Evolutionary conservation across 2,797 vertebrate genomes (phyloP).

Genomic region (Protonibea diacanthus): DNA sequence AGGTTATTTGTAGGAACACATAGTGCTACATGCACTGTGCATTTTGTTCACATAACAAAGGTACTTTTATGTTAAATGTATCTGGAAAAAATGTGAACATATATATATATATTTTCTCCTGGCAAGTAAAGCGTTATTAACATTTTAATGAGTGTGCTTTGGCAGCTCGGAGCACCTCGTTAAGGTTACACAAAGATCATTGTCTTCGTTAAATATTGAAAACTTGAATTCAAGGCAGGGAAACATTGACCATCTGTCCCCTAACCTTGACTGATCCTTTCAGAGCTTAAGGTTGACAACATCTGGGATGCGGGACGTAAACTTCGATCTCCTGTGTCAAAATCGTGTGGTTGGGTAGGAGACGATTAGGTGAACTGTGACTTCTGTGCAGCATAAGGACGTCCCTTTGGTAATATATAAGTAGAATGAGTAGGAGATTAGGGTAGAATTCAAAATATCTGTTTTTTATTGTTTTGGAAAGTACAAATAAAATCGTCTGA

Average conservation of each 20-base stretch:
- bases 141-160: not conserved
- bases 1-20: not conserved
- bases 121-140: not conserved
- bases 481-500: slow-evolving; percentile 6
- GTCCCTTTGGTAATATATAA: not conserved
- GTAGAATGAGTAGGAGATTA: not conserved
- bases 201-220: slow-evolving; percentile 8
- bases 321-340: not conserved
- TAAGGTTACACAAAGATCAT: not conserved
- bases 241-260: not conserved
- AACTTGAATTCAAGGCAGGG: not conserved
- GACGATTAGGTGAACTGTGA: not conserved
- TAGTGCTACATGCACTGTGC: not conserved
- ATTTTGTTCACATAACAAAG: not conserved
- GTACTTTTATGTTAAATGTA: not conserved
- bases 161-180: not conserved
- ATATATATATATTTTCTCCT: no score
- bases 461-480: not conserved
- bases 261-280: not conserved
- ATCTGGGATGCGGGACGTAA: not conserved
- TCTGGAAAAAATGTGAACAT: no score
- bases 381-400: not conserved
- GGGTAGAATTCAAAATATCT: not conserved
- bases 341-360: not conserved
- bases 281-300: not conserved